Evolutionary conservation across 2,113 vertebrate genomes (phyloP), one percentile per base, ranked within the genome.

Genomic region (Podiceps cristatus): DNA sequence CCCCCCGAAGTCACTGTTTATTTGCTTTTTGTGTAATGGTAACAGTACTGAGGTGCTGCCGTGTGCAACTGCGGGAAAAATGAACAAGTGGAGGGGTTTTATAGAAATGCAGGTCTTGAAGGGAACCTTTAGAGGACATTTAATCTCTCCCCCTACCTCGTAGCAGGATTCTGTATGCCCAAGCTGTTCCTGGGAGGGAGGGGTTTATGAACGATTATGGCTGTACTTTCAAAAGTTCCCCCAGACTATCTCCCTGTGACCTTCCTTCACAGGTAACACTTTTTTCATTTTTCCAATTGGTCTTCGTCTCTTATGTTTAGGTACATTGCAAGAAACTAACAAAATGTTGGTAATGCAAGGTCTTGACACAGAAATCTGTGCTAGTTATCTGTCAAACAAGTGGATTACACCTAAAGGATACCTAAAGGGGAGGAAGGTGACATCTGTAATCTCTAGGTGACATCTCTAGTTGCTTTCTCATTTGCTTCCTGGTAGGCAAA

Each of bases 331-430:
- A 35, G 35, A 66, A 80, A 86, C 35, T 28, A 35, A 3, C 7
- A 11, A 31, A 28, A 11, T 2, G 0, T 4, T 47, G 23, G 2
- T 47, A 79, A 20, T 7, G 4, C 2, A 11, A 66, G 14, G 10
- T 35, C 24, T 68, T 18, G 5, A 24, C 13, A 0, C 13, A 35
- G 40, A 45, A 50, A 42, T 28, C 7, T 23, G 1, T 0, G 0
- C 4, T 35, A 47, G 23, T 64, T 80, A 19, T 73, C 15, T 77
- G 19, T 11, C 13, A 35, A 13, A 14, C 29, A 35, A n/a, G 18
- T 47, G 9, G 12, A 13, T 53, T 68, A 19, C 19, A 18, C 10
- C 8, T 16, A 9, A 45, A 14, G 7, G 27, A 11, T 7, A 2
- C 37, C 37, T 37, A 37, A 37, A 37, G 37, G 37, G 37, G 37